Evolutionary conservation across 2,888 invertebrate species (phyloP).

Genomic region (Abscondita cerata): DNA sequence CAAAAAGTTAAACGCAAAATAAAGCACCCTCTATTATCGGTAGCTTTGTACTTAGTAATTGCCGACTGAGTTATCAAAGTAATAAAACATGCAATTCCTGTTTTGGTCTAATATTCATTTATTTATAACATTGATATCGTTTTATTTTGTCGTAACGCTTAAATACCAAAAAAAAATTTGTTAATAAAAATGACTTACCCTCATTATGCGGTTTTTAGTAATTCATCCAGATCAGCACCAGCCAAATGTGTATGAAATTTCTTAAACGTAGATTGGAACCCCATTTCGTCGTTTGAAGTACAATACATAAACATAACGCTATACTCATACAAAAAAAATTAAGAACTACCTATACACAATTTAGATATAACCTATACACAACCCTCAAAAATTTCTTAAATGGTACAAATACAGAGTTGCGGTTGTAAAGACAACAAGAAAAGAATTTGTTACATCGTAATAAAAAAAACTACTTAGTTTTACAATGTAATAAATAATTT

Average conservation of each 20-base stretch:
- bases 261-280: background rate
- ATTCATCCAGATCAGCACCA: background rate
- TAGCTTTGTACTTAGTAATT: background rate
- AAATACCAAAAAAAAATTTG: too few relatives aligned
- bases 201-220: background rate
- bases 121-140: too few relatives aligned
- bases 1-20: background rate
- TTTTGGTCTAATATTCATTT: background rate
- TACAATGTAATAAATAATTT: slow-evolving; percentile 3
- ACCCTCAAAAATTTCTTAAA: slow-evolving; percentile 11
- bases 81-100: slow-evolving; percentile 16
- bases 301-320: background rate
- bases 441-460: slow-evolving; percentile 16
- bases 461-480: slow-evolving; percentile 10
- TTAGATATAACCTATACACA: slow-evolving; percentile 1
- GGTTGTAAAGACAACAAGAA: slow-evolving; percentile 14
- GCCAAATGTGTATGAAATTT: background rate
- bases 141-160: too few relatives aligned
- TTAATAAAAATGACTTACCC: too few relatives aligned
- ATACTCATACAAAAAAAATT: background rate
- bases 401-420: background rate
- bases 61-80: slow-evolving; percentile 18
- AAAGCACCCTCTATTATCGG: slow-evolving; percentile 11
- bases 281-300: background rate
- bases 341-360: slow-evolving; percentile 14